Evolutionary conservation across 2,888 invertebrate species (phyloP).

Genomic region (Nymphalis polychloros): DNA sequence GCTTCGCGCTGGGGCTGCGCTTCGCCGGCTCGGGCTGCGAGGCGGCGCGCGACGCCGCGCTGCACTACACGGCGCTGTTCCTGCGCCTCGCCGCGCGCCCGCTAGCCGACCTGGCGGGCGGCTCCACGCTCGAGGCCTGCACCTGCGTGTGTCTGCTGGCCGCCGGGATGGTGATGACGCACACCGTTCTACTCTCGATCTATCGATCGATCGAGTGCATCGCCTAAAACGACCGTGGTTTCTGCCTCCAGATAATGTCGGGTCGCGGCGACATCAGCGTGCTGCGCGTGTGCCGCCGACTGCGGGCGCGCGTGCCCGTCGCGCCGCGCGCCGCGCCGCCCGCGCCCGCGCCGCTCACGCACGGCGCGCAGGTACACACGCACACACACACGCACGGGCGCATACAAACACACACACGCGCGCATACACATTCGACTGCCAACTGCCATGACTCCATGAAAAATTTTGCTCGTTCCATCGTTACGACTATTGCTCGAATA

Average conservation of each 20-base stretch:
- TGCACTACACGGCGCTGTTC: slow-evolving; percentile 87
- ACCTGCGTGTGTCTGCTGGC: slow-evolving; percentile 91
- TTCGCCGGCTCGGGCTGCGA: slow-evolving; percentile 95
- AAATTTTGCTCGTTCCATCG: too few relatives aligned
- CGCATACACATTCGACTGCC: too few relatives aligned
- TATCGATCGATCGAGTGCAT: too few relatives aligned
- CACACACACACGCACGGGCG: not conserved
- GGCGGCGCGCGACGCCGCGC: slow-evolving; percentile 89
- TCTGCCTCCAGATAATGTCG: slow-evolving; percentile 87
- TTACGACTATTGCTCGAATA: too few relatives aligned
- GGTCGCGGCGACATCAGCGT: slow-evolving; percentile 94
- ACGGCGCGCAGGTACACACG: slow-evolving; percentile 42
- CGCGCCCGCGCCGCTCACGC: slow-evolving; percentile 83
- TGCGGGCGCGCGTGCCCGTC: slow-evolving; percentile 89
- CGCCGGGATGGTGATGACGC: slow-evolving; percentile 85
- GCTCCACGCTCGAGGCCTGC: slow-evolving; percentile 94
- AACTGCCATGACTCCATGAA: too few relatives aligned
- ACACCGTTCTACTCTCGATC: not conserved
- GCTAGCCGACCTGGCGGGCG: slow-evolving; percentile 92
- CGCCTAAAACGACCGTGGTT: too few relatives aligned
- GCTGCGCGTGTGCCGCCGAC: slow-evolving; percentile 90
- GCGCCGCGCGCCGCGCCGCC: slow-evolving; percentile 40
- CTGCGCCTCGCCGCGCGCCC: slow-evolving; percentile 85
- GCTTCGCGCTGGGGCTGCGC: slow-evolving; percentile 95
- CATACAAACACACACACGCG: too few relatives aligned